Evolutionary conservation across 2,888 invertebrate genomes (phyloP).

Genomic region (Agonopterix heracliana): DNA sequence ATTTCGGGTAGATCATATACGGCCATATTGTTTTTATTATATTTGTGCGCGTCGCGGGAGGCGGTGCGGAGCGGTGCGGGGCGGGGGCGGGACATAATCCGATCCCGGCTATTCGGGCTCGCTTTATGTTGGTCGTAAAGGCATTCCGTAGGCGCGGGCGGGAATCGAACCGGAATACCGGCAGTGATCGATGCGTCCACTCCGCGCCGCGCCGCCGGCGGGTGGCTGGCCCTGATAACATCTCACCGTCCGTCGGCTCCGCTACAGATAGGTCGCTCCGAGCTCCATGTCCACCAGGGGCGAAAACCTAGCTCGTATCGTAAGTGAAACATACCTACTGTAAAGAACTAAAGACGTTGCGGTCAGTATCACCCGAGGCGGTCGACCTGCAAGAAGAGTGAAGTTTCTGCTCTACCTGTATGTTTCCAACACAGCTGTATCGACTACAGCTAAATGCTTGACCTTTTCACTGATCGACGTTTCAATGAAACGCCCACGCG

Average conservation of each 20-base stretch:
- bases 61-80: background rate
- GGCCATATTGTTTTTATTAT: conserved; percentile 22
- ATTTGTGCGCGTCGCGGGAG: background rate
- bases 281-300: too few relatives aligned
- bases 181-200: background rate
- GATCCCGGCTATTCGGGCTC: conserved; percentile 2
- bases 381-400: too few relatives aligned
- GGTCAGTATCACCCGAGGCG: too few relatives aligned
- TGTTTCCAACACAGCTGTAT: too few relatives aligned
- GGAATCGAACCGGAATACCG: conserved; percentile 8
- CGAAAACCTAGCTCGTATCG: too few relatives aligned
- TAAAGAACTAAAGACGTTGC: too few relatives aligned
- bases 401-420: too few relatives aligned
- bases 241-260: background rate
- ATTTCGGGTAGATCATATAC: conserved; percentile 18
- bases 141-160: background rate
- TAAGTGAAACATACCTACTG: too few relatives aligned
- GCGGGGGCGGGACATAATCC: background rate
- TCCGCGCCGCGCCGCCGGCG: background rate
- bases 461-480: too few relatives aligned
- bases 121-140: conserved; percentile 4
- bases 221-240: background rate
- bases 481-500: too few relatives aligned
- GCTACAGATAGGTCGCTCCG: background rate
- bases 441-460: too few relatives aligned